Evolutionary conservation across 2,797 vertebrate species (phyloP).

Genomic region (Lacerta agilis): DNA sequence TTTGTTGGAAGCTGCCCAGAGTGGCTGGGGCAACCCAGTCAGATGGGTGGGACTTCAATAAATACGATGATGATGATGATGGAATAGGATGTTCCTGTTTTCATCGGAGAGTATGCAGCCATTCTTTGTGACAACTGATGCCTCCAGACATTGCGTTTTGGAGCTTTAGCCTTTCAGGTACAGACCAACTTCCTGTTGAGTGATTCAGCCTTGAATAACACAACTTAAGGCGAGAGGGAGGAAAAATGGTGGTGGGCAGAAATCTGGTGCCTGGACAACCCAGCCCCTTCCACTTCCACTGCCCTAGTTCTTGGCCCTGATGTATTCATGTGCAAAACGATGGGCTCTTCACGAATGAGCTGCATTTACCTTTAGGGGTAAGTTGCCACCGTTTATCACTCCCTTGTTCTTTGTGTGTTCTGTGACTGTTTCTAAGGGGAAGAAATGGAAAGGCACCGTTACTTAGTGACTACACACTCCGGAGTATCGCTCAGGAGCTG

Average conservation of each 20-base stretch:
- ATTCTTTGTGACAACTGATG: slow-evolving; percentile 7
- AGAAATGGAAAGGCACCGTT: not conserved
- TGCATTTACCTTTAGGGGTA: not conserved
- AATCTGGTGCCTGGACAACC: not conserved
- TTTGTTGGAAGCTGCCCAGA: too few relatives aligned
- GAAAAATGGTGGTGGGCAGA: not conserved
- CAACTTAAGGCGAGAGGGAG: not conserved
- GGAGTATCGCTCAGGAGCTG: not conserved
- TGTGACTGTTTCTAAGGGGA: not conserved
- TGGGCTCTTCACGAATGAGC: not conserved
- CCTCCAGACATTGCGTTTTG: slow-evolving; percentile 4
- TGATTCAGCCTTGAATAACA: not conserved
- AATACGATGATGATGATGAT: too few relatives aligned
- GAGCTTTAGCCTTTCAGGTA: slow-evolving; percentile 43
- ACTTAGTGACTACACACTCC: not conserved
- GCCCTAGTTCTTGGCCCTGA: not conserved
- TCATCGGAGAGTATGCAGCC: not conserved
- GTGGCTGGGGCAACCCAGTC: too few relatives aligned
- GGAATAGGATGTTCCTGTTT: too few relatives aligned
- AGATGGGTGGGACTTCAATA: too few relatives aligned
- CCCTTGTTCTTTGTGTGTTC: not conserved
- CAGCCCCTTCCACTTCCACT: not conserved
- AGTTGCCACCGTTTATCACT: slow-evolving; percentile 12
- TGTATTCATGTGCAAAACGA: not conserved
- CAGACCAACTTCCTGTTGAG: not conserved